Conservation (phyloP, 2,113 vertebrate genomes). For the Sapayoa aenigma region DNA sequence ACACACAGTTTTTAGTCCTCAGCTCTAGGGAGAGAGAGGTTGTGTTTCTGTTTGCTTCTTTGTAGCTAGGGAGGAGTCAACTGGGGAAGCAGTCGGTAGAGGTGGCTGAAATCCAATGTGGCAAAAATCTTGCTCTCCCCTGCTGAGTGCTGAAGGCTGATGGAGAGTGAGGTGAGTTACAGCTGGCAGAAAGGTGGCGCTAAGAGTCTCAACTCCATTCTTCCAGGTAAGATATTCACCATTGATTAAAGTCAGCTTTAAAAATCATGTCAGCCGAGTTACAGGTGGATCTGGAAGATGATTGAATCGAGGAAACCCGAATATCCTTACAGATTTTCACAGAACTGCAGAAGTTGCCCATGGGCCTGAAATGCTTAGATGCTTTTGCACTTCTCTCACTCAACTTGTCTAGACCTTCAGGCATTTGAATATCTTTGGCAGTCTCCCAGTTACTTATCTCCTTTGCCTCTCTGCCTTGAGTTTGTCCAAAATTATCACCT, state of each 20-base stretch:
- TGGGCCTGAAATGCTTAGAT: not conserved
- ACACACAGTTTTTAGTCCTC: not conserved
- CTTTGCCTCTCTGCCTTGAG: not conserved
- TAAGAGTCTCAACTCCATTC: slow-evolving; percentile 1
- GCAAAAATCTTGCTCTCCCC: not conserved
- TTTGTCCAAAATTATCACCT: not conserved
- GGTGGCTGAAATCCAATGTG: not conserved
- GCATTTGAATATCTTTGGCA: not conserved
- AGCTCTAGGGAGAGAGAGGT: not conserved
- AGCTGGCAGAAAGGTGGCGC: not conserved
- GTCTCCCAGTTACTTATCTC: not conserved
- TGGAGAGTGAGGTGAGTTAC: slow-evolving; percentile 16
- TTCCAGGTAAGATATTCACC: slow-evolving; percentile 46
- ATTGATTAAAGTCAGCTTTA: not conserved
- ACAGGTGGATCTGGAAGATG: not conserved
- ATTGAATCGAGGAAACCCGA: not conserved
- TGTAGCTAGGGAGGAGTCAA: not conserved
- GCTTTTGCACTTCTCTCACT: not conserved
- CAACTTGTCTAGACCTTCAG: not conserved
- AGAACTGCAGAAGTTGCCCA: not conserved
- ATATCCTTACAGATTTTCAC: not conserved
- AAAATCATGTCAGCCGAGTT: not conserved
- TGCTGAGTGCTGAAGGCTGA: not conserved
- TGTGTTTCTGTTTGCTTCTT: slow-evolving; percentile 40
- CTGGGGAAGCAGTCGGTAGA: not conserved